Evolutionary conservation across 2,113 vertebrate species (phyloP), one percentile per base, ranked within the genome.

Genomic region (Neotragus moschatus): DNA sequence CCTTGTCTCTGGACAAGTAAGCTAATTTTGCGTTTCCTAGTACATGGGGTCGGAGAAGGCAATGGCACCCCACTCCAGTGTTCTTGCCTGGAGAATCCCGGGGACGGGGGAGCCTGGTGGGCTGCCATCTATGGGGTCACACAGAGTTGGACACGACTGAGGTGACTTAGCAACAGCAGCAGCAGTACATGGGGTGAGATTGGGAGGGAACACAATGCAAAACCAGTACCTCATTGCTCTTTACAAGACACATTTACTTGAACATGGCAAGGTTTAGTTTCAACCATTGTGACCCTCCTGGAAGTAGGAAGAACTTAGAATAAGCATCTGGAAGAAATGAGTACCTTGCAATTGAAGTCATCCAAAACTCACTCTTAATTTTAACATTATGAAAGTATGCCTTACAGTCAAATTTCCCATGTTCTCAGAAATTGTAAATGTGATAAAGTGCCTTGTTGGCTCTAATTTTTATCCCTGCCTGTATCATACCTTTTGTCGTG

Each of bases 221-320:
- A 93, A 53, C 45, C 51, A 88, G 7, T 91, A 77, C 33, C 39
- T 88, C 63, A 2, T 30, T 75, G 51, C 7, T 91, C 36, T 86
- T n/a, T 96, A 60, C 63, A 91, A 96, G 84, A 79, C n/a, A 56
- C 49, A 95, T 95, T 88, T 82, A 86, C 89, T 79, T 70, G 55
- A 96, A 91, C 56, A 93, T 0, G 56, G 63, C 14, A 93, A 95
- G 66, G 43, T 88, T 91, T 49, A 58, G 14, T 75, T 93, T 91
- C 82, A 86, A 61, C 56, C n/a, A 58, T 36, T 80, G 51, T 87
- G 79, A 89, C 25, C 30, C 56, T 84, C 79, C 33, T 49, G 12
- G 85, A 96, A 96, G 80, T 43, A 79, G 28, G 92, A 89, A 95
- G 77, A 90, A 66, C 39, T 56, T 56, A 75, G 87, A 94, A 39